Base-by-base conservation (phyloP, 2,888 invertebrate genomes). In the Andricus curvator region DNA sequence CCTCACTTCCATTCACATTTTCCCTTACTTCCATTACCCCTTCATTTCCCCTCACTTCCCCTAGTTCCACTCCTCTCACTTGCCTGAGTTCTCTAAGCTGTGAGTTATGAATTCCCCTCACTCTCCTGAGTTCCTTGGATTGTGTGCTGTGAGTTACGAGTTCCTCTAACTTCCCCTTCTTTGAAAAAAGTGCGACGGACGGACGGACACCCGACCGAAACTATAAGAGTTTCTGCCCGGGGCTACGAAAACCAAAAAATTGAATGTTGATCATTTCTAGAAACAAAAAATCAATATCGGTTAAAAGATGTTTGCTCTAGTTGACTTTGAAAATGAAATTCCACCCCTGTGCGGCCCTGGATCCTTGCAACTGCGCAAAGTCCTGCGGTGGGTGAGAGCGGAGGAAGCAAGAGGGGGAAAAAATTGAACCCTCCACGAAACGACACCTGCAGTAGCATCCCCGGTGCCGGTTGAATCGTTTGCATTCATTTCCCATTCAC, bases 291-390 rank as follows among this genome's bases (percentile, higher is more conserved):
- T 48, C 15, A 48, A 48, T 48, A 15, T 48, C 4, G 15, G 15
- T 48, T 17, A 15, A 5, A 48, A 48, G 4, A 15, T 17, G 48
- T 15, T 15, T 48, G 15, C 17, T 48, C 15, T 4, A 48, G 15
- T 48, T 48, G n/a, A 56, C 79, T 80, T 80, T 80, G 77, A 79
- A 65, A 68, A 80, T 79, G 78, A 81, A 81, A 81, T 79, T 78
- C 80, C 80, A 83, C 82, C n/a, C 56, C 56, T 17, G 22, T 41
- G 37, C 74, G 33, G 25, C 5, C 8, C 78, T 81, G 78, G 80
- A 74, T 78, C 81, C 82, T 84, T 84, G 89, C 88, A 88, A 85
- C 89, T 89, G 89, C 89, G 89, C 89, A 86, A 86, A 84, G 85
- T 88, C 84, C 85, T 86, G 80, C 78, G 70, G 78, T 48, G 80